A percentile compares a stretch with the other conserved stretches of the same genome.
These are phyloP conservation scores for Ia io DNA, from an alignment of 2,113 vertebrate genomes.

Conservation along the genomic window DNA sequence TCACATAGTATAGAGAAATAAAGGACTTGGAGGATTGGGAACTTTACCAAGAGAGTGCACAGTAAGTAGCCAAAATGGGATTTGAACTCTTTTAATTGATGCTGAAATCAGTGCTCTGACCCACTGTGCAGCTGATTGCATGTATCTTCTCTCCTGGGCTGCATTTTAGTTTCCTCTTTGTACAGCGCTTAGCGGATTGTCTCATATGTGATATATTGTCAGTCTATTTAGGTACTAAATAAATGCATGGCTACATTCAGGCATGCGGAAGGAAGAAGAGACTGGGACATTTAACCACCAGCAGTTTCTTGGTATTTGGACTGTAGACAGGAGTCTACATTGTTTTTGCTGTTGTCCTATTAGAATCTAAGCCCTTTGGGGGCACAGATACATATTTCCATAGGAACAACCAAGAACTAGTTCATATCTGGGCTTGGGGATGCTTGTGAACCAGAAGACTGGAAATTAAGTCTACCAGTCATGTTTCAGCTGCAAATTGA, in stretches of 20 bases:
- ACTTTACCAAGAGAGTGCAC: background rate
- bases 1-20: background rate
- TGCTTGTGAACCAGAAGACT: background rate
- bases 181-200: background rate
- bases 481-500: background rate
- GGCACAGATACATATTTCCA: background rate
- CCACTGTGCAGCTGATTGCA: background rate
- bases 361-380: background rate
- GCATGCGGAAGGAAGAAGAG: background rate
- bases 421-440: background rate
- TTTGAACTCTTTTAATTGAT: background rate
- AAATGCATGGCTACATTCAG: background rate
- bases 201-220: background rate
- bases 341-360: background rate
- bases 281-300: too few species aligned
- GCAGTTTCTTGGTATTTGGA: background rate
- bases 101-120: background rate
- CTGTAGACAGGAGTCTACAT: background rate
- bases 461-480: background rate
- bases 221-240: slow-evolving; percentile 61
- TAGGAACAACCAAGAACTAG: background rate
- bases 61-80: background rate
- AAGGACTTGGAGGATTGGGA: background rate
- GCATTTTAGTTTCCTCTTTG: background rate
- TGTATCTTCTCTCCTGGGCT: background rate